These are phyloP conservation scores for Omphaloscelis lunosa DNA, from an alignment of 2,888 invertebrate species.

Conservation along the genomic window DNA sequence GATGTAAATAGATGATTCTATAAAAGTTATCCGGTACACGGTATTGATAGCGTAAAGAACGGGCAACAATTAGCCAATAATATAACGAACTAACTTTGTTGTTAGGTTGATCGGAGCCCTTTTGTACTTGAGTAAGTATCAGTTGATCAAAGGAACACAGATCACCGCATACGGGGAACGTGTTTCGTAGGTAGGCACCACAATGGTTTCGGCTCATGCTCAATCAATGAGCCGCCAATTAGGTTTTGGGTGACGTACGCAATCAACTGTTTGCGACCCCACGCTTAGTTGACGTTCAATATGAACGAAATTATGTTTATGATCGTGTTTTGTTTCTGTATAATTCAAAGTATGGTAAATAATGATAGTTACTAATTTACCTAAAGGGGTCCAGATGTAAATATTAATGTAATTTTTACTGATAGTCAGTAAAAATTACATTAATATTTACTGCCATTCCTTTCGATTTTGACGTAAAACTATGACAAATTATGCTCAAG, in stretches of 20 bases:
- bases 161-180: conserved; percentile 13
- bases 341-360: not conserved
- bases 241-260: not conserved
- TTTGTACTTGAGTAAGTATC: conserved; percentile 3
- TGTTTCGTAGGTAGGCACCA: conserved; percentile 1
- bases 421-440: too few relatives aligned
- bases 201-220: conserved; percentile 12
- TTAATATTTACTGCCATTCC: too few relatives aligned
- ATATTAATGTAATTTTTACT: too few relatives aligned
- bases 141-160: conserved; percentile 30
- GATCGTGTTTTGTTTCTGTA: conserved; percentile 15
- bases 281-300: conserved; percentile 30
- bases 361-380: not conserved
- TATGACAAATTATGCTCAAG: too few relatives aligned
- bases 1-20: too few relatives aligned
- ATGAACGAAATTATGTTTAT: conserved; percentile 11
- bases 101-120: not conserved
- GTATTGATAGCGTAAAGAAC: not conserved
- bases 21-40: too few relatives aligned
- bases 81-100: not conserved
- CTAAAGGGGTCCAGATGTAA: not conserved
- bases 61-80: not conserved
- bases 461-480: too few relatives aligned
- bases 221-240: conserved; percentile 39
- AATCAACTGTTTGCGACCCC: conserved; percentile 12